Conservation (phyloP, 2,797 vertebrate species). For the Cichlasoma orientale region DNA sequence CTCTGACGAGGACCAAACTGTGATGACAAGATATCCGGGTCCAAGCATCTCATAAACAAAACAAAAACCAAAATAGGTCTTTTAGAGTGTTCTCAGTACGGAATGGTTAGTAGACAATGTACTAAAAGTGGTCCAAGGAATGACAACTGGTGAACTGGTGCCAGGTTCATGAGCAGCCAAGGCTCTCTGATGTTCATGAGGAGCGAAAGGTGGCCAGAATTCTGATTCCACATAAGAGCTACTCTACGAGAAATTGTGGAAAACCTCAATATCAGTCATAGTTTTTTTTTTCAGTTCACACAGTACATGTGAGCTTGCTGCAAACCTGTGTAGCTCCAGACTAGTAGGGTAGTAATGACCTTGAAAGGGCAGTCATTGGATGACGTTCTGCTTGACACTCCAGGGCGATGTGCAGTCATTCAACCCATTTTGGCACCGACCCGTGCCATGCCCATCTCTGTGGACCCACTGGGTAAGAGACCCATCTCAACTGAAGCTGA, state of each 20-base stretch:
- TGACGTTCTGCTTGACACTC: conserved; percentile 63
- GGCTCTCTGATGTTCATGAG: not conserved
- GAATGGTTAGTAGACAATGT: not conserved
- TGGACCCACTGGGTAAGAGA: conserved; percentile 62
- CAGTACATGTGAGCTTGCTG: not conserved
- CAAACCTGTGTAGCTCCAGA: not conserved
- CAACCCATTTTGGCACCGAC: conserved; percentile 61
- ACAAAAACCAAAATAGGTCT: not conserved
- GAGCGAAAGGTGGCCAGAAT: not conserved
- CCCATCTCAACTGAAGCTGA: conserved; percentile 53
- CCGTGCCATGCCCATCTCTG: conserved; percentile 54
- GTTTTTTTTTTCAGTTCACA: not conserved
- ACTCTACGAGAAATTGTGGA: not conserved
- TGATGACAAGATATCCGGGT: not conserved
- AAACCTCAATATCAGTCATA: not conserved
- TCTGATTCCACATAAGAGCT: not conserved
- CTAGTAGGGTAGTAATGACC: conserved; percentile 62
- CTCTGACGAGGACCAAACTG: not conserved
- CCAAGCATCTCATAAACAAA: not conserved
- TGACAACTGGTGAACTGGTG: conserved; percentile 14
- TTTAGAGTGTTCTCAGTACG: not conserved
- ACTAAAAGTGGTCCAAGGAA: not conserved
- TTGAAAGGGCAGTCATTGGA: conserved; percentile 59
- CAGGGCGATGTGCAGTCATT: conserved; percentile 60
- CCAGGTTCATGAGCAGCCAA: not conserved